Percentiles rank a stretch among this genome's conserved stretches.
Conservation (phyloP, 2,888 invertebrate genomes). For the Beris chalybata region DNA sequence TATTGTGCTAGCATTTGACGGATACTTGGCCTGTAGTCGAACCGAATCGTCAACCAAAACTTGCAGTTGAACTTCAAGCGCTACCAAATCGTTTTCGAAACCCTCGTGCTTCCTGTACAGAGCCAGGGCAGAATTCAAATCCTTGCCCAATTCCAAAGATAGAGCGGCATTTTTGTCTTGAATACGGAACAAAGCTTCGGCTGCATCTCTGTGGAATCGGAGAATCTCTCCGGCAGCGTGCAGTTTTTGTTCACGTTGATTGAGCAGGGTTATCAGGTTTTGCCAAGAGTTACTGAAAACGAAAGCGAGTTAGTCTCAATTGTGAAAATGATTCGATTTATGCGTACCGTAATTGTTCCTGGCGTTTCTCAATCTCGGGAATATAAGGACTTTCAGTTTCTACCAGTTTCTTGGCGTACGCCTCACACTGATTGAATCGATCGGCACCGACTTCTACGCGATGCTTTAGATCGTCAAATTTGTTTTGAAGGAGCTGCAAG, state of each 20-base stretch:
- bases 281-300: slow-evolving; percentile 77
- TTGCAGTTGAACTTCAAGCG: slow-evolving; percentile 88
- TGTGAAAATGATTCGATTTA: neutral
- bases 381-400: slow-evolving; percentile 84
- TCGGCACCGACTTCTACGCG: slow-evolving; percentile 88
- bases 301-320: neutral
- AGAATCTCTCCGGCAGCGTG: slow-evolving; percentile 96
- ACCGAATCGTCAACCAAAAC: slow-evolving; percentile 92
- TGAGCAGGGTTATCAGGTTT: slow-evolving; percentile 81
- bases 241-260: slow-evolving; percentile 81
- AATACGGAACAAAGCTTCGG: slow-evolving; percentile 85
- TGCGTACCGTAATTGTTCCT: slow-evolving; percentile 81
- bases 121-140: slow-evolving; percentile 82
- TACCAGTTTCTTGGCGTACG: slow-evolving; percentile 84
- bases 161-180: slow-evolving; percentile 87
- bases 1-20: slow-evolving; percentile 90
- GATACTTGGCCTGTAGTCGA: slow-evolving; percentile 83
- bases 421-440: slow-evolving; percentile 87
- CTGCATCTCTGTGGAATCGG: slow-evolving; percentile 94
- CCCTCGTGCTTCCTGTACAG: slow-evolving; percentile 86
- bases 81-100: slow-evolving; percentile 89
- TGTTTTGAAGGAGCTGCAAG: slow-evolving; percentile 75
- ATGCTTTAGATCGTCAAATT: slow-evolving; percentile 91
- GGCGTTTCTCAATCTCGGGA: slow-evolving; percentile 80
- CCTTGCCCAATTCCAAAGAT: slow-evolving; percentile 77